Conservation (phyloP, 2,113 vertebrate species). For the Nymphicus hollandicus region DNA sequence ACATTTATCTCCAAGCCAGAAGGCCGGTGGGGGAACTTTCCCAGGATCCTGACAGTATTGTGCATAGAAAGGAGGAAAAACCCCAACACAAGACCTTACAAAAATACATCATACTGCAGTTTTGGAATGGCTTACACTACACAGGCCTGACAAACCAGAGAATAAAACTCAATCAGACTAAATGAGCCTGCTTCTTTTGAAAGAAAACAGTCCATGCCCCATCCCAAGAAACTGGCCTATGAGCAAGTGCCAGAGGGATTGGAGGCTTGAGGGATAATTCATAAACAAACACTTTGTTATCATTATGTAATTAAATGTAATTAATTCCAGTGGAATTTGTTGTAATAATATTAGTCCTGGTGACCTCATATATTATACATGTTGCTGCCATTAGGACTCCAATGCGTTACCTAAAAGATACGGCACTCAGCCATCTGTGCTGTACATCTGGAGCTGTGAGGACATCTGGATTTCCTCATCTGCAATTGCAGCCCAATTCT, state of each 20-base stretch:
- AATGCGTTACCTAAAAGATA: not conserved
- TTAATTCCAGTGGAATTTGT: slow-evolving; percentile 43
- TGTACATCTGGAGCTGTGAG: not conserved
- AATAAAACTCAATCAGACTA: not conserved
- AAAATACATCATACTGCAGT: not conserved
- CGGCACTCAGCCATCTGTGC: not conserved
- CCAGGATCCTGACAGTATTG: not conserved
- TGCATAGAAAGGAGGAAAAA: not conserved
- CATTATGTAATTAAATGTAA: not conserved
- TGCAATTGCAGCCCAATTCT: not conserved
- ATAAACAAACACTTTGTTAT: not conserved
- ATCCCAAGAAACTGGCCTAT: not conserved
- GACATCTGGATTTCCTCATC: not conserved
- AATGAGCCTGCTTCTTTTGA: not conserved
- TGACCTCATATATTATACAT: slow-evolving; percentile 15
- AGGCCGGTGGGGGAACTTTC: not conserved
- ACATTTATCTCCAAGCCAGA: slow-evolving; percentile 20
- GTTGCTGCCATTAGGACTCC: not conserved
- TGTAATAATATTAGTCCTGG: slow-evolving; percentile 37
- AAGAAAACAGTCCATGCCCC: not conserved
- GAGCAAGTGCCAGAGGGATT: not conserved
- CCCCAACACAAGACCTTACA: not conserved
- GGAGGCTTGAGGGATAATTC: not conserved
- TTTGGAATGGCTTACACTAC: not conserved
- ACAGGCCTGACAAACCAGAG: not conserved